Conservation (phyloP, 2,113 vertebrate genomes). For the Willisornis vidua region DNA sequence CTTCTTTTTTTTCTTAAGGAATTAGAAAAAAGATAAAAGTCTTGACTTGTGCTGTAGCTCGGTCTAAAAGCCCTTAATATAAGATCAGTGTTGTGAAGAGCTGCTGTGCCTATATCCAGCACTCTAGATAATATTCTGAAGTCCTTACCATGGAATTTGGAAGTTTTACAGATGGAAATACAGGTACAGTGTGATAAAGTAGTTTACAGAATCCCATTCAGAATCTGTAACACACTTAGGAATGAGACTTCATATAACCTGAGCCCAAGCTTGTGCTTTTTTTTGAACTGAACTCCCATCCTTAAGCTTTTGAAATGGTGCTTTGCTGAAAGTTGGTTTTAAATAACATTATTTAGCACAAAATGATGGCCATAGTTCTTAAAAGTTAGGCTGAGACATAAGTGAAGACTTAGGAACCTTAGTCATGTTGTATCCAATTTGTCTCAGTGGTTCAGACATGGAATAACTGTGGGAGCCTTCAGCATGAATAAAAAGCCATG, state of each 20-base stretch:
- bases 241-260: background rate
- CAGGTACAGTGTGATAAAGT: background rate
- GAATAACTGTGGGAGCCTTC: background rate
- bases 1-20: conserved; percentile 46
- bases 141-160: background rate
- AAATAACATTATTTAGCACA: background rate
- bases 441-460: background rate
- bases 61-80: background rate
- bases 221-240: background rate
- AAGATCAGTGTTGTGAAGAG: background rate
- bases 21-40: conserved; percentile 30
- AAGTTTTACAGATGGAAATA: background rate
- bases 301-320: background rate
- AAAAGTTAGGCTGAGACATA: background rate
- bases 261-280: background rate
- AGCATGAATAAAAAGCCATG: background rate
- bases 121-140: background rate
- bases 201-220: background rate
- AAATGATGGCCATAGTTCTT: background rate
- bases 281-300: background rate
- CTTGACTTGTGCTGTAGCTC: background rate
- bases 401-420: background rate
- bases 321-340: background rate
- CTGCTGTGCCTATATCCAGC: background rate
- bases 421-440: background rate